Evolutionary conservation across 1,140 invertebrate genomes (phyloP), one percentile per base, ranked within the genome.

Genomic region (Diorhabda elongata): DNA sequence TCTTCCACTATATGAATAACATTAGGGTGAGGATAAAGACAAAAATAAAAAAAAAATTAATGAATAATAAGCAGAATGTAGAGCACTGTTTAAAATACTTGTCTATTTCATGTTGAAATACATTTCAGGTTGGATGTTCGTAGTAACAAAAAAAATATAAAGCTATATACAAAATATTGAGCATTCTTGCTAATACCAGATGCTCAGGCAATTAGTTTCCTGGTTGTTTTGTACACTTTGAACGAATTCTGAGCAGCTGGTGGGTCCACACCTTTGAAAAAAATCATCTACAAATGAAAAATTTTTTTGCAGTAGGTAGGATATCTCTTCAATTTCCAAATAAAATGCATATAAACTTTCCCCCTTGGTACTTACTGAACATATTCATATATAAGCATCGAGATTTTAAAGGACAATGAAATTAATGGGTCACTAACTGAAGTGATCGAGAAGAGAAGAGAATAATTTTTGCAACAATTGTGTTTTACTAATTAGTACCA

Each of bases 1-100:
- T 95, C 92, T 84, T 95, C 92, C 87, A 94, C 91, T 89, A 75
- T 66, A 58, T 61, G 70, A 73, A 74, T 71, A 76, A 69, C 69
- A 75, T 67, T 64, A 74, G 76, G 72, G 73, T 73, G 68, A 76
- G 75, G 73, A 74, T 64, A 76, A 71, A 67, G 73, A 74, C 73
- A 57, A 73, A 69, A 74, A 74, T 58, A 72, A 72, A 74, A 74
- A 69, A n/a, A 64, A 71, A 66, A 26, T 26, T 26, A 26, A 26
- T 26, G 26, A 26, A 26, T 26, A 26, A 71, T 70, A 72, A 69
- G 63, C 42, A 73, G 72, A 52, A 52, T 52, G 47, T 52, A 52
- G 47, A 52, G 47, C 44, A 67, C 52, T 56, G 45, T 69, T 11
- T 11, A 11, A 11, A 11, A 11, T 11, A 11, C 11, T 11, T 11